Evolutionary conservation across 2,113 vertebrate species (phyloP).

Genomic region (Syrmaticus mikado): DNA sequence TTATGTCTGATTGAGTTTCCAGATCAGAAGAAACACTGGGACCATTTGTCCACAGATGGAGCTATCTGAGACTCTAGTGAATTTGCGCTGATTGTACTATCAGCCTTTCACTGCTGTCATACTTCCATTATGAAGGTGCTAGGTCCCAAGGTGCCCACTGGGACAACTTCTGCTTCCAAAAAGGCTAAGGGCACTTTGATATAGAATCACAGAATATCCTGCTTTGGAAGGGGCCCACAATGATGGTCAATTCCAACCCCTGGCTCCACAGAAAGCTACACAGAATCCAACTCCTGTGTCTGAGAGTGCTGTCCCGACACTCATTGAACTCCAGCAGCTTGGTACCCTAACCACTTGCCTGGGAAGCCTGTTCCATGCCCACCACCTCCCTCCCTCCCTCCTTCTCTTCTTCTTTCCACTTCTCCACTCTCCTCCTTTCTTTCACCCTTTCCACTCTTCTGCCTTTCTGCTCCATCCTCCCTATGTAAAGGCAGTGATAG

Average conservation of each 20-base stretch:
- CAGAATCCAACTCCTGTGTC: background rate
- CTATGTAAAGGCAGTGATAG: background rate
- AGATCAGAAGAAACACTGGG: background rate
- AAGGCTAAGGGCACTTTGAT: background rate
- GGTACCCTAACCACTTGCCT: too few relatives aligned
- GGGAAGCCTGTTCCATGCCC: background rate
- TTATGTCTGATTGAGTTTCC: background rate
- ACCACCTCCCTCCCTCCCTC: background rate
- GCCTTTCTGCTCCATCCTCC: background rate
- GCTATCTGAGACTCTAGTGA: background rate
- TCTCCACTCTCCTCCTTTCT: background rate
- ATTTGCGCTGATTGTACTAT: background rate
- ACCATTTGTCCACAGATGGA: background rate
- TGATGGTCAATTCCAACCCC: background rate
- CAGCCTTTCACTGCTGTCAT: background rate
- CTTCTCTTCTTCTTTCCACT: background rate
- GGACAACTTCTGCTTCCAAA: background rate
- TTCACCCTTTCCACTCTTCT: background rate
- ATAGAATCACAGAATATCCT: background rate
- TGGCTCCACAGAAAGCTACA: background rate
- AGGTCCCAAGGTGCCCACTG: background rate
- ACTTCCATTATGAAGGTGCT: background rate
- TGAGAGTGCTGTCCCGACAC: background rate
- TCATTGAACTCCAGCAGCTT: background rate
- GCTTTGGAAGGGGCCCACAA: background rate